These are phyloP conservation scores for Illadopsis cleaveri DNA, from an alignment of 2,113 vertebrate species.

Conservation along the genomic window DNA sequence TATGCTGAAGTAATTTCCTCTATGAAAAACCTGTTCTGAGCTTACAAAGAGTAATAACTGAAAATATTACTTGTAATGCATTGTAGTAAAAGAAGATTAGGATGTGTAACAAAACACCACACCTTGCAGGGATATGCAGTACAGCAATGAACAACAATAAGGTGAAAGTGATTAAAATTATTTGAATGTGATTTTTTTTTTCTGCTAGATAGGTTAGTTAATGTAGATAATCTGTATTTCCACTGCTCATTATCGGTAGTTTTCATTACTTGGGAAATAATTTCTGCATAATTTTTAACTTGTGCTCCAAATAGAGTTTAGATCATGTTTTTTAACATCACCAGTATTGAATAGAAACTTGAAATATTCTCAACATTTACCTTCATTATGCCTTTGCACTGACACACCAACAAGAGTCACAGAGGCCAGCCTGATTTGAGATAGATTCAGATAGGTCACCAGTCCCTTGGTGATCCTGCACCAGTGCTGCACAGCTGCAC, in stretches of 20 bases:
- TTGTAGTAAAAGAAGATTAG: background rate
- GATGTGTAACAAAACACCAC: background rate
- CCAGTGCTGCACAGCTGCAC: background rate
- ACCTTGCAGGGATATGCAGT: background rate
- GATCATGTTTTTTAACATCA: background rate
- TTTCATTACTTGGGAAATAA: background rate
- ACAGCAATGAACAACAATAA: background rate
- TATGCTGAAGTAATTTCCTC: background rate
- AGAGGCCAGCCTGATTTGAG: background rate
- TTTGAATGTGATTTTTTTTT: background rate
- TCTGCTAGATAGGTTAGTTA: background rate
- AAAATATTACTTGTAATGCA: background rate
- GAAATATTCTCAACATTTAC: accelerated
- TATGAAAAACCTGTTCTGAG: background rate
- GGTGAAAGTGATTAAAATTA: background rate
- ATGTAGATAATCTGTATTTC: background rate
- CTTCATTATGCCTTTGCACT: background rate
- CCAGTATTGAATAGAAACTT: background rate
- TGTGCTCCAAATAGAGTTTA: background rate
- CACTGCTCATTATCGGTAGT: background rate
- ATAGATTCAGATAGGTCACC: background rate
- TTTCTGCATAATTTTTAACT: background rate
- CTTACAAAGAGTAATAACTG: background rate
- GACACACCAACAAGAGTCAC: accelerated
- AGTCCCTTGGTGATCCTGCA: too few species aligned